Evolutionary conservation across 2,888 invertebrate species (phyloP).

Genomic region (Melangyna quadrimaculata): DNA sequence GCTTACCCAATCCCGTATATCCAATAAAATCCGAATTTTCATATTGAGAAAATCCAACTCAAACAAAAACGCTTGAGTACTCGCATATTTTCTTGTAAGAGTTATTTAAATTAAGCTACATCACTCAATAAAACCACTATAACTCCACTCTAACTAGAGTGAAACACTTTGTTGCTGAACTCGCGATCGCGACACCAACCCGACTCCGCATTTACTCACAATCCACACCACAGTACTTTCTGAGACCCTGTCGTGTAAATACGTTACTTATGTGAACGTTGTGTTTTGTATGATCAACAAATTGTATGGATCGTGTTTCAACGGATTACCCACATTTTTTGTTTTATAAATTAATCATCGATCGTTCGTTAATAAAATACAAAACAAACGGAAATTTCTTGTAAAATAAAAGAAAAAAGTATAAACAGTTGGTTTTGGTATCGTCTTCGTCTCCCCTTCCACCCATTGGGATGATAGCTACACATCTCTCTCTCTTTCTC

Average conservation of each 20-base stretch:
- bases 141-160: slow-evolving; percentile 20
- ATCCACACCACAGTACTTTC: slow-evolving; percentile 53
- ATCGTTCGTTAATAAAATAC: slow-evolving; percentile 31
- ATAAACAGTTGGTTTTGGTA: slow-evolving; percentile 58
- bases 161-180: neutral
- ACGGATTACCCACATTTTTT: neutral
- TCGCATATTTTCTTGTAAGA: neutral
- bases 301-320: slow-evolving; percentile 49
- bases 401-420: slow-evolving; percentile 8
- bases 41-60: neutral
- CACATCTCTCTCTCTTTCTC: slow-evolving; percentile 29
- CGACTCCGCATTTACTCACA: slow-evolving; percentile 1
- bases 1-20: neutral
- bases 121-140: neutral
- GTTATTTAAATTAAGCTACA: neutral
- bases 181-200: neutral
- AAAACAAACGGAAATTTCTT: slow-evolving; percentile 13
- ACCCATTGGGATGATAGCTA: neutral
- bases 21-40: neutral
- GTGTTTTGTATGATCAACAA: neutral
- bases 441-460: slow-evolving; percentile 22
- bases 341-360: neutral
- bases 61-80: neutral
- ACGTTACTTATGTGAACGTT: slow-evolving; percentile 17
- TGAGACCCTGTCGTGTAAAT: slow-evolving; percentile 53